Conservation (phyloP, 64 coral and sea anemone genomes). For the Catalaphyllia jardinei region DNA sequence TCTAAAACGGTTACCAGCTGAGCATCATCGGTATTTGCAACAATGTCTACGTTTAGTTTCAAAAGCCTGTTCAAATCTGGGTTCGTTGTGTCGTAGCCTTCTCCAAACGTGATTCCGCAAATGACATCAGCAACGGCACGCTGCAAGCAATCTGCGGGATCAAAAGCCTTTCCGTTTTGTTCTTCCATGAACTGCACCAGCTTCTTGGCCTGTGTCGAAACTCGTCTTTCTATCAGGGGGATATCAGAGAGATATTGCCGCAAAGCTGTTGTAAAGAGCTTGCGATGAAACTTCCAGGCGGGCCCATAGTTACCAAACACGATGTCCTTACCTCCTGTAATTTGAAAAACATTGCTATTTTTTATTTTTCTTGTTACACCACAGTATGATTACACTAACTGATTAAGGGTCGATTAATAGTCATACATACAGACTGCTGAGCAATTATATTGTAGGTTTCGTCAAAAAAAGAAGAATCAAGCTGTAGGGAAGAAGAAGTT, state of each 20-base stretch:
- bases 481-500: too few species aligned
- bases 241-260: constrained; percentile 32
- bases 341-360: too few species aligned
- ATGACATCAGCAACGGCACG: constrained; percentile 25
- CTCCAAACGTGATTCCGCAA: constrained; percentile 10
- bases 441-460: too few species aligned
- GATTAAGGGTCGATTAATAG: too few species aligned
- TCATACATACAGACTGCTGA: too few species aligned
- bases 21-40: background rate
- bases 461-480: too few species aligned
- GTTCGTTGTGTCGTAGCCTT: constrained; percentile 11
- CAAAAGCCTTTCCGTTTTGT: constrained; percentile 17
- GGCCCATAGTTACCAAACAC: constrained; percentile 41
- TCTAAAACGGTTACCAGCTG: background rate
- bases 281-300: constrained; percentile 57
- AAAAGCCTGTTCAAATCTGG: constrained; percentile 10
- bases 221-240: background rate
- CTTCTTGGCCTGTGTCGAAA: constrained; percentile 5
- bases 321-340: constrained; percentile 56
- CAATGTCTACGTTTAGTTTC: background rate
- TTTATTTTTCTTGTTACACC: too few species aligned
- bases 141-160: constrained; percentile 4
- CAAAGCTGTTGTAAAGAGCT: constrained; percentile 51
- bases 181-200: constrained; percentile 7
- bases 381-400: too few species aligned